Base-by-base conservation (phyloP, 2,113 vertebrate species). In the Bos taurus region DNA sequence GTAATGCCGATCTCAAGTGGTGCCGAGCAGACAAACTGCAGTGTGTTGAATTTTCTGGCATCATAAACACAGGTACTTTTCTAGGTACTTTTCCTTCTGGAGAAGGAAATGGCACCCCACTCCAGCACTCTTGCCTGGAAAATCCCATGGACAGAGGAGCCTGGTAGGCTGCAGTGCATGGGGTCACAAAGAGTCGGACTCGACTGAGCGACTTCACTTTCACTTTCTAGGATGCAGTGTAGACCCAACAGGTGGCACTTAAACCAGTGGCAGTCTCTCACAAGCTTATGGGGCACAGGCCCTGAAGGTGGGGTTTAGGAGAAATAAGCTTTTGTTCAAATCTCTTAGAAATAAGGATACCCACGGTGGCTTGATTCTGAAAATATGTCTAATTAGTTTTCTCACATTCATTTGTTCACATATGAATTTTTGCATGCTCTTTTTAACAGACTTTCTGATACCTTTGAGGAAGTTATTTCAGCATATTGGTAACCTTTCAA, bases 21-120 rank as follows among this genome's bases (percentile, higher is more conserved):
- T 98, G 94, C 21, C 19, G n/a, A 25, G 17, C 9, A 7, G 30
- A 95, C 33, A 96, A 59, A 74, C 64, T 82, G 17, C 43, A 89
- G 0, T 98, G 98, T 25, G 0, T 97, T 59, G 95, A 95, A 16
- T 90, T 97, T 84, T 96, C 87, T 48, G 97, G 98, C 78, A 30
- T 96, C 87, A 1, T 98, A 16, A 86, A 78, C 56, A 95, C 96
- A 97, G 96, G 96, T 97, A 94, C 54, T 50, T 77, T 48, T 28
- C 60, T 71, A 40, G n/a, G 5, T 71, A 36, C 67, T 40, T 71
- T 12, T 71, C 67, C 67, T 40, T 71, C n/a, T 71, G 25, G 25
- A 59, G 57, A 59, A 59, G 25, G 9, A 5, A 59, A 59, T 26
- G 57, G 57, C 57, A 59, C 1, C 57, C 57, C 57, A 59, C 57